These are phyloP conservation scores for Tadarida brasiliensis DNA, from an alignment of 2,797 vertebrate species.

Conservation along the genomic window DNA sequence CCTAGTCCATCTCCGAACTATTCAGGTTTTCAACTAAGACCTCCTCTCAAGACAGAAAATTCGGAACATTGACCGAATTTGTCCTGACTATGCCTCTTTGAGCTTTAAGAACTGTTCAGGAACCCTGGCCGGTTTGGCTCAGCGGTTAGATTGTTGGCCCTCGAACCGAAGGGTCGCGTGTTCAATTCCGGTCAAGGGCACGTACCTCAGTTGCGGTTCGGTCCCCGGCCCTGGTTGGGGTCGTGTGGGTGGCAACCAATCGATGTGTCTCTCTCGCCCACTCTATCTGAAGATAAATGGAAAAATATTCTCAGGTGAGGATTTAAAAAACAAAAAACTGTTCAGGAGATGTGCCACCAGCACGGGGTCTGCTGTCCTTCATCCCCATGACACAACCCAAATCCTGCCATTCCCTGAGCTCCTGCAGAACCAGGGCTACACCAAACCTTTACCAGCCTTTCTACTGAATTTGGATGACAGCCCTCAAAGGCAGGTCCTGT, in stretches of 20 bases:
- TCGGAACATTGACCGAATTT: background rate
- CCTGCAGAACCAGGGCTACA: accelerated
- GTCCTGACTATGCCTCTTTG: background rate
- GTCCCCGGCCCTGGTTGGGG: too few relatives aligned
- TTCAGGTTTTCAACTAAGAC: background rate
- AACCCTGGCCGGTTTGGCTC: too few relatives aligned
- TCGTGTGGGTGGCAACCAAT: too few relatives aligned
- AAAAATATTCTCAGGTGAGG: too few relatives aligned
- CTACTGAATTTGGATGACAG: background rate
- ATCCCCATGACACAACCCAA: too few relatives aligned
- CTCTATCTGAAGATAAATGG: too few relatives aligned
- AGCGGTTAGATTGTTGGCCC: too few relatives aligned
- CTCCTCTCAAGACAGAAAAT: background rate
- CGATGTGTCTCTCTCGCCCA: too few relatives aligned
- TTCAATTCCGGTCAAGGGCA: too few relatives aligned
- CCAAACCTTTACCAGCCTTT: background rate
- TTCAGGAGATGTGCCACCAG: accelerated
- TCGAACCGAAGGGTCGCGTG: too few relatives aligned
- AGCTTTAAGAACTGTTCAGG: background rate
- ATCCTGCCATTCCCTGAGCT: background rate
- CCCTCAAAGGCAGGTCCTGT: background rate
- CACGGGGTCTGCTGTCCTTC: accelerated
- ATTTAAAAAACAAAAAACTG: background rate
- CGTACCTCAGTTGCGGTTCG: too few relatives aligned
- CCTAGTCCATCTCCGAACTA: background rate